These are phyloP conservation scores for Pelusios castaneus DNA, from an alignment of 2,113 vertebrate species.

Conservation along the genomic window DNA sequence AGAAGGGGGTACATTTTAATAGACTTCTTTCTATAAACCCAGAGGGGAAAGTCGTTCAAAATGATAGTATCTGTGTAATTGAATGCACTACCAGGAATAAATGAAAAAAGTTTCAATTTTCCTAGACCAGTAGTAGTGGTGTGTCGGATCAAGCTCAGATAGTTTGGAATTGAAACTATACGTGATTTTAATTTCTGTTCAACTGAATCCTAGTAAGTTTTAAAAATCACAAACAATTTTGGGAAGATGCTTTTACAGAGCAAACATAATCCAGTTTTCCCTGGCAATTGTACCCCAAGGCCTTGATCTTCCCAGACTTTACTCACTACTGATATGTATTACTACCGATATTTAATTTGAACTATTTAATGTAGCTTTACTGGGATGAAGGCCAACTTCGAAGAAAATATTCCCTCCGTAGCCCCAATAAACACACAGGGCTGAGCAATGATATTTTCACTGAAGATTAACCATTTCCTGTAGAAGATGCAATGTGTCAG, in stretches of 20 bases:
- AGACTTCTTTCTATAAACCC: slow-evolving; percentile 30
- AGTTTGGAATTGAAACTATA: not conserved
- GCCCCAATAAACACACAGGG: slow-evolving; percentile 12
- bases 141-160: slow-evolving; percentile 40
- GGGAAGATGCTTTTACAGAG: not conserved
- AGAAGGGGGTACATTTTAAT: slow-evolving; percentile 26
- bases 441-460: slow-evolving; percentile 29
- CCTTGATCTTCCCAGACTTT: slow-evolving; percentile 6
- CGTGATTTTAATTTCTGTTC: slow-evolving; percentile 18
- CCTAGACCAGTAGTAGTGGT: not conserved
- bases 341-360: slow-evolving; percentile 57
- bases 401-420: slow-evolving; percentile 38
- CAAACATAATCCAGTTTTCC: not conserved
- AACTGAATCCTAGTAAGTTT: not conserved
- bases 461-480: slow-evolving; percentile 57
- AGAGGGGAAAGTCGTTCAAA: slow-evolving; percentile 46
- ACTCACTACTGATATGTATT: not conserved
- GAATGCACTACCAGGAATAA: slow-evolving; percentile 50
- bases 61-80: slow-evolving; percentile 61
- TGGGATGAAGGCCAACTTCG: slow-evolving; percentile 48
- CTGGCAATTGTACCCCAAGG: slow-evolving; percentile 29
- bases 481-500: not conserved
- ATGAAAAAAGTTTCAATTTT: slow-evolving; percentile 36
- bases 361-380: slow-evolving; percentile 51
- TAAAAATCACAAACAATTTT: not conserved